Evolutionary conservation across 2,797 vertebrate species (phyloP).

Genomic region (Cossypha niveicapilla): DNA sequence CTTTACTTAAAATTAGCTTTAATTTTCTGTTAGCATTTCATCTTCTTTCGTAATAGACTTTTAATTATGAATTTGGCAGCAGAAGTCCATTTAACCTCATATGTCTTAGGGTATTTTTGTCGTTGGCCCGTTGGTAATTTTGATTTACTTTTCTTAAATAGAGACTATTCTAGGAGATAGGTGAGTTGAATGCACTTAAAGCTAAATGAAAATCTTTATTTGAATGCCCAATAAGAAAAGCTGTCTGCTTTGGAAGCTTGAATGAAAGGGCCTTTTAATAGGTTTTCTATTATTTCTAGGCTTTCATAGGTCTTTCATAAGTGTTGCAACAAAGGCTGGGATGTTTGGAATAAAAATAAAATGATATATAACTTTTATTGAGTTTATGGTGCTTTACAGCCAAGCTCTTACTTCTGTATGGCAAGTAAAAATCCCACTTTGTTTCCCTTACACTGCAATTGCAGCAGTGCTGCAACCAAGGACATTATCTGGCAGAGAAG

Average conservation of each 20-base stretch:
- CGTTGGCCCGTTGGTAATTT: accelerated
- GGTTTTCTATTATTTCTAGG: not conserved
- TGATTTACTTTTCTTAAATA: not conserved
- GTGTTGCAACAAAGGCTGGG: not conserved
- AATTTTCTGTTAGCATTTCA: not conserved
- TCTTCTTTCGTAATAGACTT: not conserved
- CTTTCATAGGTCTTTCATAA: not conserved
- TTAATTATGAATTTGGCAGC: not conserved
- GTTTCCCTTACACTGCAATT: not conserved
- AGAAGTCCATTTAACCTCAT: not conserved
- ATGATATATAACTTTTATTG: not conserved
- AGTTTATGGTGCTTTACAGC: not conserved
- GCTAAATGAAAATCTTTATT: not conserved
- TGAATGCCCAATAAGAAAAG: not conserved
- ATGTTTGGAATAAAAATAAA: not conserved
- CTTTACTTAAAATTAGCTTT: not conserved
- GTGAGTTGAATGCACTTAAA: not conserved
- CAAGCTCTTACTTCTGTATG: not conserved
- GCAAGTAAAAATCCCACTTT: not conserved
- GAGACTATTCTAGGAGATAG: not conserved
- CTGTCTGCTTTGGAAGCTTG: not conserved
- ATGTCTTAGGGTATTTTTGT: not conserved
- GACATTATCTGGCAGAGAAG: not conserved
- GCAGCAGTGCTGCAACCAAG: not conserved
- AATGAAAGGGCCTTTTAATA: not conserved